Evolutionary conservation across 2,113 vertebrate species (phyloP).

Genomic region (Hippoglossus stenolepis): DNA sequence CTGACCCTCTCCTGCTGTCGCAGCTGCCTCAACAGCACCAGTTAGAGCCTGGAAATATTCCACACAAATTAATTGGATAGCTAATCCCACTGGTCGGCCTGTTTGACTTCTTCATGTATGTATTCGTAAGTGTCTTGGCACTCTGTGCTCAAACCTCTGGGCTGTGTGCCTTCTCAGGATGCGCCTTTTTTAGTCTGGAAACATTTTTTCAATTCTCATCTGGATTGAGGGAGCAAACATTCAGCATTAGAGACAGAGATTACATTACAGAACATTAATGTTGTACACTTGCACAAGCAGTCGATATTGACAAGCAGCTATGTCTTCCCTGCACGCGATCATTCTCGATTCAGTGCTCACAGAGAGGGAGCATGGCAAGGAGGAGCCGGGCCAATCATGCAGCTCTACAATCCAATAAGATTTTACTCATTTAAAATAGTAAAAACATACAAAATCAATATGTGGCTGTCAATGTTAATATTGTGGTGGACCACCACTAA

Average conservation of each 20-base stretch:
- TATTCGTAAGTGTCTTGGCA: not conserved
- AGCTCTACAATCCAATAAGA: not conserved
- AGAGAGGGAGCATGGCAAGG: not conserved
- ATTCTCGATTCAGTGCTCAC: not conserved
- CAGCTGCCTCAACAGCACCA: not conserved
- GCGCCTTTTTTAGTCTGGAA: not conserved
- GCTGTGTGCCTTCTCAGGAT: not conserved
- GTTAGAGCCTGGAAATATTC: not conserved
- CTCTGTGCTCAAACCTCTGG: no score
- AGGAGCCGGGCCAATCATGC: no score
- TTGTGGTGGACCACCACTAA: not conserved
- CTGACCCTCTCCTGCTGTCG: not conserved
- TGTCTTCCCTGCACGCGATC: no score
- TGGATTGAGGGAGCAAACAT: not conserved
- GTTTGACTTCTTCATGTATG: not conserved
- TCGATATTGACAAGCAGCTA: no score
- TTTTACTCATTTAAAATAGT: not conserved
- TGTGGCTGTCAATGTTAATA: not conserved
- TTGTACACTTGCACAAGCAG: no score
- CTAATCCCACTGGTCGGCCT: not conserved
- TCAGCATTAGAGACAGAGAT: not conserved
- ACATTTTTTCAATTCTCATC: not conserved
- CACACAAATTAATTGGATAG: not conserved
- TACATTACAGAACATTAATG: no score
- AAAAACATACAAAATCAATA: not conserved